A percentile compares a stretch with the other conserved stretches of the same genome.
Conservation (phyloP, 30 jellyfish, hydroid and myxozoan species). For the Aurelia aurita complex sp. Pacific region DNA sequence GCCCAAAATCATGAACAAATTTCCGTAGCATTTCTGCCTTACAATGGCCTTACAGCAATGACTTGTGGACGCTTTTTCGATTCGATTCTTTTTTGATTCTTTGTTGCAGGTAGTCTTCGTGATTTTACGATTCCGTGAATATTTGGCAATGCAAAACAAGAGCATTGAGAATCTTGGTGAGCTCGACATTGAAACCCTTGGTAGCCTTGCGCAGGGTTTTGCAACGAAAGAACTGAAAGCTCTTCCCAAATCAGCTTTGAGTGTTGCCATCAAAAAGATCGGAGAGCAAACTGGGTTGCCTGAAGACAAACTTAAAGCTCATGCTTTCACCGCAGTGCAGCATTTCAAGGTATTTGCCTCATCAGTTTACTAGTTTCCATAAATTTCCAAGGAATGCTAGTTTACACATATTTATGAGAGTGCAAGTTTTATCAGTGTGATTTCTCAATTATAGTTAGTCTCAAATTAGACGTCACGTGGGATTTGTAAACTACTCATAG, state of each 20-base stretch:
- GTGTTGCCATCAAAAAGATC: slow-evolving; percentile 56
- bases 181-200: slow-evolving; percentile 76
- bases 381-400: no score
- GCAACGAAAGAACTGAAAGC: slow-evolving; percentile 69
- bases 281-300: slow-evolving; percentile 88
- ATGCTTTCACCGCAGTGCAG: slow-evolving; percentile 67
- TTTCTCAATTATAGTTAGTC: no score
- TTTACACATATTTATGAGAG: no score
- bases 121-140: slow-evolving; percentile 64
- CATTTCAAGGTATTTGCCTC: slow-evolving; percentile 61
- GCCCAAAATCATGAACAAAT: no score
- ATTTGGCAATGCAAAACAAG: slow-evolving; percentile 69
- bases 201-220: slow-evolving; percentile 87
- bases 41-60: no score
- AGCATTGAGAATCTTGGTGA: slow-evolving; percentile 59
- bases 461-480: no score
- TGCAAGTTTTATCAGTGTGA: no score
- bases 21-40: no score
- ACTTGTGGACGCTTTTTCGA: no score
- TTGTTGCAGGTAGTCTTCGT: slow-evolving; percentile 57
- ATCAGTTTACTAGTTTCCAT: no score
- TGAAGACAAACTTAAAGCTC: slow-evolving; percentile 79
- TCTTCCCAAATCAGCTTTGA: slow-evolving; percentile 50
- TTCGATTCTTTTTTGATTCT: no score
- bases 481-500: no score